These are phyloP conservation scores for Autographa pulchrina DNA, from an alignment of 2,888 invertebrate species.

Conservation along the genomic window DNA sequence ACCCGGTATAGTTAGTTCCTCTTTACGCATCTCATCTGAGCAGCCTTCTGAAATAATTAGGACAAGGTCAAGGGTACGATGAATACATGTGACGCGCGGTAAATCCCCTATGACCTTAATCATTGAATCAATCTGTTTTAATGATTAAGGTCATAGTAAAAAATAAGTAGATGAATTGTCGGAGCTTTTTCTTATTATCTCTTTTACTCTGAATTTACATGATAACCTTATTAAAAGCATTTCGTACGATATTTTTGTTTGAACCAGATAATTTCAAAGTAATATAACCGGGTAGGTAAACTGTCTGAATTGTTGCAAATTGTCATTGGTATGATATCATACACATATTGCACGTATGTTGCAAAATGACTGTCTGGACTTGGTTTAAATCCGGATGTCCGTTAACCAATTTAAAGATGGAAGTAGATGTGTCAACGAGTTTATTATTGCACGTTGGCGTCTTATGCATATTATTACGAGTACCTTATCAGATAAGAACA, in stretches of 20 bases:
- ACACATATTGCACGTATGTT: conserved; percentile 3
- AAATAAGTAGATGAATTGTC: too few relatives aligned
- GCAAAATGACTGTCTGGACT: conserved; percentile 30
- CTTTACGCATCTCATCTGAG: neutral
- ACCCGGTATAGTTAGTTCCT: neutral
- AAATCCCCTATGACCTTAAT: conserved; percentile 29
- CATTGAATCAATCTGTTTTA: neutral
- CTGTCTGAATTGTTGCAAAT: neutral
- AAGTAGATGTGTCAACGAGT: conserved; percentile 41
- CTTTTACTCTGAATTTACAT: too few relatives aligned
- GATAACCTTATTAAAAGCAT: too few relatives aligned
- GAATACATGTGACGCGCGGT: conserved; percentile 11
- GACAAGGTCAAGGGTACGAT: neutral
- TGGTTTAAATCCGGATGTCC: conserved; percentile 47
- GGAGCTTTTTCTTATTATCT: too few relatives aligned
- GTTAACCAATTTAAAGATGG: conserved; percentile 40
- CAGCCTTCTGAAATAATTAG: neutral
- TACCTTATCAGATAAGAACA: too few relatives aligned
- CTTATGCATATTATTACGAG: neutral
- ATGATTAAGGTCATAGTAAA: too few relatives aligned
- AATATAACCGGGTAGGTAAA: too few relatives aligned
- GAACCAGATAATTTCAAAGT: too few relatives aligned
- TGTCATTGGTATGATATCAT: neutral
- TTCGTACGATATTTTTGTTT: too few relatives aligned
- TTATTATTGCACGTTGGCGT: conserved; percentile 1